Evolutionary conservation across 92 coral and sea anemone species (phyloP), one percentile per base, ranked within the genome.

Genomic region (Muricea muricata): DNA sequence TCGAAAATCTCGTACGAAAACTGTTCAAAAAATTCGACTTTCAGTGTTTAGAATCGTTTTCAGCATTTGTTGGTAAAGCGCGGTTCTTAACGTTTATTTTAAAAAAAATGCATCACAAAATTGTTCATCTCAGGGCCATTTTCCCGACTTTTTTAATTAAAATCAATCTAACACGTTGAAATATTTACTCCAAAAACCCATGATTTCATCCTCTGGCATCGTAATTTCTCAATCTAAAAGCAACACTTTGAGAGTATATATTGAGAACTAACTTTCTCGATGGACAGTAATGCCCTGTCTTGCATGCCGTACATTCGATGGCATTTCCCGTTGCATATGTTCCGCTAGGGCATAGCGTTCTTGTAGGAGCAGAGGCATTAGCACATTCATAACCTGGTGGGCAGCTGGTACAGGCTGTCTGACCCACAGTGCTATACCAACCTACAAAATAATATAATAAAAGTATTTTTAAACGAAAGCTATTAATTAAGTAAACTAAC

Each of bases 371-470:
- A 32, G 97, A 67, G 0, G 89, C 78, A 78, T 95, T 92, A 24
- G 98, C 92, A 58, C 98, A 95, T 46, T 76, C 87, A 41, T 25
- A 83, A n/a, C 98, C 98, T 34, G 98, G 96, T 12, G 84, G 88
- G 63, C 98, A 95, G 21, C 72, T 54, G 24, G 87, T 92, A 79
- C 98, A 95, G 23, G 77, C 20, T 6, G 91, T 85, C 0, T 89
- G 88, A 65, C 88, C 90, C 15, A 40, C 80, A 35, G 67, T 83
- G 82, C 98, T 95, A 90, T 58, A 90, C 40, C 95, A 84, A 20
- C 98, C 98, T 95, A 79, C 60, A 24, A 23, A 32, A 17, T 52
- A 37, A n/a, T n/a, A n/a, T n/a, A n/a, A 48, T 8, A 48, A 39
- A 39, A 11, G 45, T 4, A 39, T 39, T 39, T 39, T 10, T 4